Evolutionary conservation across 2,797 vertebrate genomes (phyloP).

Genomic region (Gallirallus australis): DNA sequence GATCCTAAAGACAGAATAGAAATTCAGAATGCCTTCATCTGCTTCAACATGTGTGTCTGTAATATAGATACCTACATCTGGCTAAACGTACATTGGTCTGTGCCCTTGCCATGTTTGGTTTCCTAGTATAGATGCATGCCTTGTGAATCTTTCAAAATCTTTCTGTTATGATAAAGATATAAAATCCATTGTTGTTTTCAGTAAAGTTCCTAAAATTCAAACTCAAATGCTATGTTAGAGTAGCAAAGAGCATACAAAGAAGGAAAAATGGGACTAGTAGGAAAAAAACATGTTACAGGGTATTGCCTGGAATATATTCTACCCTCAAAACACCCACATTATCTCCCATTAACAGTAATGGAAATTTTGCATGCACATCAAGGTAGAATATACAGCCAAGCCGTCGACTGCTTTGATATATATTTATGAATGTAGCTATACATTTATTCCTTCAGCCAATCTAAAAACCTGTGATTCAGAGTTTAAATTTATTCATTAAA

Average conservation of each 20-base stretch:
- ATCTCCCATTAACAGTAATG: constrained; percentile 59
- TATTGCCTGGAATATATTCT: constrained; percentile 9
- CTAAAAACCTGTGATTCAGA: constrained; percentile 45
- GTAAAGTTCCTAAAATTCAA: not conserved
- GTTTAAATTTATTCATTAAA: constrained; percentile 70
- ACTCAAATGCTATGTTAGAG: not conserved
- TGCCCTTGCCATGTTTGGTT: not conserved
- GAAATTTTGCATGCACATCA: constrained; percentile 30
- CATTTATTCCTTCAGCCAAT: constrained; percentile 61
- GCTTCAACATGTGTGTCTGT: not conserved
- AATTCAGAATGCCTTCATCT: not conserved
- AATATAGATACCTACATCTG: not conserved
- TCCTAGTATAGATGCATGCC: not conserved
- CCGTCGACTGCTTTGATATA: constrained; percentile 27
- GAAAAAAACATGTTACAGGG: not conserved
- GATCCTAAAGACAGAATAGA: not conserved
- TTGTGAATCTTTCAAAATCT: not conserved
- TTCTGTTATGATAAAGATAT: not conserved
- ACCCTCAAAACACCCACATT: constrained; percentile 29
- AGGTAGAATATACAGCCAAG: constrained; percentile 28
- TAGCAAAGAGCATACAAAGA: not conserved
- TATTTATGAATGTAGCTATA: constrained; percentile 59
- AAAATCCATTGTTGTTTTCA: not conserved
- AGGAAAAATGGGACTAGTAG: not conserved
- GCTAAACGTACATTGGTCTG: not conserved